These are phyloP conservation scores for Bothrops alternatus DNA, from an alignment of 2,797 vertebrate species.

Conservation along the genomic window DNA sequence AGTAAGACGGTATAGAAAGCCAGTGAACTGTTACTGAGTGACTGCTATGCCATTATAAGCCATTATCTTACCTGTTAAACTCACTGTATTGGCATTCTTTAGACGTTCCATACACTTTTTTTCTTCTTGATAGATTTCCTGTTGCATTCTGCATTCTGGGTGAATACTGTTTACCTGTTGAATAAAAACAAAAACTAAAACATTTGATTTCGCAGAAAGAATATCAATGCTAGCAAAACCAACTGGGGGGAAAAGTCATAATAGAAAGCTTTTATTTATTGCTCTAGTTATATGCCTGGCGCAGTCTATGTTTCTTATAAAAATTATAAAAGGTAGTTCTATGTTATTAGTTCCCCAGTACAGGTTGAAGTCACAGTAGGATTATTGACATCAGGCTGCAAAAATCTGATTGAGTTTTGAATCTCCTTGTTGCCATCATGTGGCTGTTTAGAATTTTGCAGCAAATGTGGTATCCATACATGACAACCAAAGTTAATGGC, in stretches of 20 bases:
- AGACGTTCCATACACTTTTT: conserved; percentile 67
- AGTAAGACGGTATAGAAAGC: too few relatives aligned
- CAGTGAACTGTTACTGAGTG: neutral
- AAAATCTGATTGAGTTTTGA: neutral
- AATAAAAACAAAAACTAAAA: conserved; percentile 37
- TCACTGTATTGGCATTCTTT: conserved; percentile 51
- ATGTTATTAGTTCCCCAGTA: neutral
- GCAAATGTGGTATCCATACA: neutral
- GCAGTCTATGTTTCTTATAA: neutral
- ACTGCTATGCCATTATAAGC: neutral
- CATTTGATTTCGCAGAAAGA: neutral
- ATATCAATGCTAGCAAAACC: fast-evolving
- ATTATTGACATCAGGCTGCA: neutral
- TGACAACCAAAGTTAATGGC: neutral
- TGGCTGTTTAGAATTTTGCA: neutral
- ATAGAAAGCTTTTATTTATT: neutral
- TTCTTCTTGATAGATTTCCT: conserved; percentile 76
- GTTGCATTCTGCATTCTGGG: conserved; percentile 72
- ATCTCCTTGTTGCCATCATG: neutral
- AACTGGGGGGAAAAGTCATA: neutral
- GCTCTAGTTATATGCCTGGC: neutral
- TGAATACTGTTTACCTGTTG: conserved; percentile 72
- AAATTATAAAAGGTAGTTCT: neutral
- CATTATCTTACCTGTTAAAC: conserved; percentile 64
- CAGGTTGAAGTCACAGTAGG: neutral